Evolutionary conservation across 2,113 vertebrate species (phyloP).

Genomic region (Istiophorus platypterus): DNA sequence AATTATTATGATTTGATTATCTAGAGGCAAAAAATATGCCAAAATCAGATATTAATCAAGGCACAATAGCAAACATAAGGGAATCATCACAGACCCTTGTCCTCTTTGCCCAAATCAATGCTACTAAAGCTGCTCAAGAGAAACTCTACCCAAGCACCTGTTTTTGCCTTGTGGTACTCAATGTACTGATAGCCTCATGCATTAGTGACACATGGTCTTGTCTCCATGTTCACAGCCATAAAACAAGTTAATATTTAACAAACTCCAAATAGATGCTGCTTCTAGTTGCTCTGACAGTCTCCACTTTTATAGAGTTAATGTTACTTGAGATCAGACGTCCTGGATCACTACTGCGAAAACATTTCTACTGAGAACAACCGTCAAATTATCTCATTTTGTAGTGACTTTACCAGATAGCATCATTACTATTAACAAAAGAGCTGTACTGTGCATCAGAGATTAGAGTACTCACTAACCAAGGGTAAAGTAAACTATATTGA

Average conservation of each 20-base stretch:
- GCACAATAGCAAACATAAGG: constrained; percentile 5
- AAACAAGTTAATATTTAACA: constrained; percentile 86
- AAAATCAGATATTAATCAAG: constrained; percentile 13
- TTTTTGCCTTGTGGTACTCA: constrained; percentile 70
- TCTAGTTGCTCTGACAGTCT: constrained; percentile 34
- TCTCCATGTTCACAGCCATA: constrained; percentile 80
- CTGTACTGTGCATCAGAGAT: background rate
- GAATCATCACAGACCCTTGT: constrained; percentile 28
- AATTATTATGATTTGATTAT: constrained; percentile 9
- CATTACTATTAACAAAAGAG: background rate
- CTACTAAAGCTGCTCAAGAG: constrained; percentile 50
- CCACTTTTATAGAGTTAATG: constrained; percentile 35
- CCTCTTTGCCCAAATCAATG: constrained; percentile 53
- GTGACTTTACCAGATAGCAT: background rate
- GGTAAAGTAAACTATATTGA: constrained; percentile 8
- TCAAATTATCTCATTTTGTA: background rate
- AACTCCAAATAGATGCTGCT: constrained; percentile 76
- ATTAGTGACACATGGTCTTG: constrained; percentile 76
- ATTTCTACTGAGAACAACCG: background rate
- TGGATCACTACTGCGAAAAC: background rate
- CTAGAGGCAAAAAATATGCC: background rate
- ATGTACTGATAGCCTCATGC: constrained; percentile 76
- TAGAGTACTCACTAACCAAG: background rate
- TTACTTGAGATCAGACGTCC: constrained; percentile 13
- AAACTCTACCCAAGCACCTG: constrained; percentile 56